Percentiles rank a stretch among this genome's conserved stretches.
These are phyloP conservation scores for Kryptolebias marmoratus DNA, from an alignment of 2,113 vertebrate genomes.

Conservation along the genomic window DNA sequence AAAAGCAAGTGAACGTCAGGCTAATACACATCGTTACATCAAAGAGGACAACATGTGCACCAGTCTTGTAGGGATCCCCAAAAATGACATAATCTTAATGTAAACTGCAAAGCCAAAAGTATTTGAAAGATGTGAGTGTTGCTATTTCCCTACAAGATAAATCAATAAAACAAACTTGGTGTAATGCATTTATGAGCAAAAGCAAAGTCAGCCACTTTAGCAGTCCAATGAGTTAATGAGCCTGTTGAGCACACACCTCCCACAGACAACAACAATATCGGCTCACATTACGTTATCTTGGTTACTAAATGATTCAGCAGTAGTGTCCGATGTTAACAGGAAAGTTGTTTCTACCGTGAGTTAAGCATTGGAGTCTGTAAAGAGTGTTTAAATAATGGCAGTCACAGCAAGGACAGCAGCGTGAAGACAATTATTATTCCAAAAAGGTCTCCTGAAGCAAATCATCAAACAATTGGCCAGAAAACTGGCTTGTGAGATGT, in stretches of 20 bases:
- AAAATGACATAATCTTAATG: conserved; percentile 7
- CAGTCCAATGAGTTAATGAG: not conserved
- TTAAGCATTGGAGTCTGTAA: conserved; percentile 8
- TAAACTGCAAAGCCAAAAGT: conserved; percentile 4
- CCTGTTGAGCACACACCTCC: conserved; percentile 2
- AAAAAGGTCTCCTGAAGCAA: conserved; percentile 28
- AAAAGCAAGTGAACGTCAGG: not conserved
- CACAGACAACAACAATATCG: not conserved
- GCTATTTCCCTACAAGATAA: conserved; percentile 12
- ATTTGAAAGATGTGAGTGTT: conserved; percentile 16
- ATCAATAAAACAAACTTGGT: conserved; percentile 18
- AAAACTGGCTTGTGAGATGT: conserved; percentile 14
- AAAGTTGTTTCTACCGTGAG: conserved; percentile 13
- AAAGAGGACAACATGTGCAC: not conserved
- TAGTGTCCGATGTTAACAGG: not conserved
- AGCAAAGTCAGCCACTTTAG: not conserved
- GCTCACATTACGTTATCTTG: not conserved
- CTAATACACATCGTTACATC: not conserved
- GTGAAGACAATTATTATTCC: conserved; percentile 29
- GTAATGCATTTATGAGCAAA: conserved; percentile 26
- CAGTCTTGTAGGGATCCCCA: not conserved
- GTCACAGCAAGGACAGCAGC: conserved; percentile 4
- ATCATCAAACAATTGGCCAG: conserved; percentile 29
- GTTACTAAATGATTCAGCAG: conserved; percentile 2
- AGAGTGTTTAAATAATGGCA: conserved; percentile 28